These are phyloP conservation scores for Akabosia matsudoensis DNA, from an alignment of 1,140 invertebrate species.

Conservation along the genomic window DNA sequence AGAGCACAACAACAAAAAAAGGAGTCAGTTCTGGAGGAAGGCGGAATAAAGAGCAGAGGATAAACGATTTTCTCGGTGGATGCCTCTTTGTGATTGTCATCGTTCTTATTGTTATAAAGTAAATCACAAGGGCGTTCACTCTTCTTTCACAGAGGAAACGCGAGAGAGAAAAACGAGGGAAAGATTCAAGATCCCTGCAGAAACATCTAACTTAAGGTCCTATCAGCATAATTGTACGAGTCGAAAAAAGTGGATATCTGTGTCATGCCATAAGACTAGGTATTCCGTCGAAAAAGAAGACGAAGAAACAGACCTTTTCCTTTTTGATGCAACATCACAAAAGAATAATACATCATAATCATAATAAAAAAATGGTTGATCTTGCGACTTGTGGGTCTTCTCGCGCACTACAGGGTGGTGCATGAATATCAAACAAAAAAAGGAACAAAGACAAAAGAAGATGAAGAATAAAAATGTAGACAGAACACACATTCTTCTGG, in stretches of 20 bases:
- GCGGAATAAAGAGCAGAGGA: too few relatives aligned
- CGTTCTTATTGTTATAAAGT: neutral
- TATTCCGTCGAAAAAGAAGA: neutral
- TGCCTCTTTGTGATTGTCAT: neutral
- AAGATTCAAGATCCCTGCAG: neutral
- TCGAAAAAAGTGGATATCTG: slow-evolving; percentile 2
- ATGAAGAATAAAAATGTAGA: too few relatives aligned
- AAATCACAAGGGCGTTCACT: slow-evolving; percentile 11
- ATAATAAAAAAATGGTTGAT: neutral
- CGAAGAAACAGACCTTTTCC: neutral
- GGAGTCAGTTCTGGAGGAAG: too few relatives aligned
- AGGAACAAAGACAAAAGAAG: slow-evolving; percentile 1
- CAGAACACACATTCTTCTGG: too few relatives aligned
- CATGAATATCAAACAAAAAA: neutral
- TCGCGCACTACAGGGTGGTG: neutral
- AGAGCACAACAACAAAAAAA: neutral
- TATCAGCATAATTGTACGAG: neutral
- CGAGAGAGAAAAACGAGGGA: neutral
- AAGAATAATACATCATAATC: neutral
- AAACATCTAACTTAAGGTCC: too few relatives aligned
- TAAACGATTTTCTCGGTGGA: neutral
- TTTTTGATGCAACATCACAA: neutral
- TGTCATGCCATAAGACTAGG: too few relatives aligned
- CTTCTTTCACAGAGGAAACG: neutral
- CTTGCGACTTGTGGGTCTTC: neutral